Evolutionary conservation across 2,888 invertebrate genomes (phyloP).

Genomic region (Leucoma salicis): DNA sequence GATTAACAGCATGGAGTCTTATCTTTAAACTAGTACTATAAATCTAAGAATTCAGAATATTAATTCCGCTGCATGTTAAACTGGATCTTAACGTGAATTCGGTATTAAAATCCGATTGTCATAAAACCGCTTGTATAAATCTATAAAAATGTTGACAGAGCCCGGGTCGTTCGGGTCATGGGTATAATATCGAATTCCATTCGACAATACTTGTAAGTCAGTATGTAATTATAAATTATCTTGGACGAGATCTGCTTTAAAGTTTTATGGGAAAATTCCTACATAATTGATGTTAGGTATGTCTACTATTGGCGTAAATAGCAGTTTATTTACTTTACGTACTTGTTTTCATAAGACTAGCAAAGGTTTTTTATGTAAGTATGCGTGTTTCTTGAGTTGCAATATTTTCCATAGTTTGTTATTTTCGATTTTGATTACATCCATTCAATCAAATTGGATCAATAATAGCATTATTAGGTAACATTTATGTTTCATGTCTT

Average conservation of each 20-base stretch:
- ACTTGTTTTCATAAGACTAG: slow-evolving; percentile 8
- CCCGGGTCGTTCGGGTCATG: slow-evolving; percentile 43
- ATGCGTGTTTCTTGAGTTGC: too few relatives aligned
- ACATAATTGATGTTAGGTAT: slow-evolving; percentile 24
- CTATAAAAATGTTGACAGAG: slow-evolving; percentile 48
- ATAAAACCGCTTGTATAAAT: slow-evolving; percentile 41
- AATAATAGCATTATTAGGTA: too few relatives aligned
- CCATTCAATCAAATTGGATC: too few relatives aligned
- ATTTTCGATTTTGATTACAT: too few relatives aligned
- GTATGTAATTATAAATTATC: slow-evolving; percentile 36
- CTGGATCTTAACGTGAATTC: slow-evolving; percentile 5
- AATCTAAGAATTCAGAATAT: not conserved
- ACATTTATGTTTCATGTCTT: too few relatives aligned
- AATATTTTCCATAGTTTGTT: too few relatives aligned
- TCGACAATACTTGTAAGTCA: slow-evolving; percentile 33
- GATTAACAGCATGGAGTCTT: not conserved
- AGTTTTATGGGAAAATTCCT: slow-evolving; percentile 39
- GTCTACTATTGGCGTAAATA: slow-evolving; percentile 28
- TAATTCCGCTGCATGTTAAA: not conserved
- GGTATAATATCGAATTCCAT: slow-evolving; percentile 43
- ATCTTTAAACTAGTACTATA: not conserved
- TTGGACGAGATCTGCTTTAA: slow-evolving; percentile 31
- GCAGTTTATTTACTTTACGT: slow-evolving; percentile 2
- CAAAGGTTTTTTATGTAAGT: not conserved
- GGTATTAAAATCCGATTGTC: slow-evolving; percentile 39